Percentiles rank a stretch among this genome's conserved stretches.
These are phyloP conservation scores for Pungitius pungitius DNA, from an alignment of 2,113 vertebrate genomes.

Conservation along the genomic window DNA sequence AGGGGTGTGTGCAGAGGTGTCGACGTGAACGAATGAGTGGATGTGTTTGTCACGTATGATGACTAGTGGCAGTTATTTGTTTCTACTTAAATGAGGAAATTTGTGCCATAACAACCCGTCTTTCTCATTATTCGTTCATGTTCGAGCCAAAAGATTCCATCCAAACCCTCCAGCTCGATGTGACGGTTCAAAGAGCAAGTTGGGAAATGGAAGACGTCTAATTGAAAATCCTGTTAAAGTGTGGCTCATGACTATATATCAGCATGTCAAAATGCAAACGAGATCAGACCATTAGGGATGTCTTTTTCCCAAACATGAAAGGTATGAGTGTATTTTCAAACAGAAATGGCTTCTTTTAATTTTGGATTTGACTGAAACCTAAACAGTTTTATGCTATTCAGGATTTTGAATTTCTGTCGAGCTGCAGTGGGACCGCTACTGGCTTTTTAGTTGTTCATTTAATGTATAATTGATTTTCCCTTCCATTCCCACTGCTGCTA, in stretches of 20 bases:
- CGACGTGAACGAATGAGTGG: neutral
- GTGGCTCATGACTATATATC: constrained; percentile 15
- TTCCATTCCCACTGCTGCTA: constrained; percentile 10
- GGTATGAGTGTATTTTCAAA: constrained; percentile 41
- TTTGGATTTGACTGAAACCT: constrained; percentile 15
- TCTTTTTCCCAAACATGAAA: constrained; percentile 31
- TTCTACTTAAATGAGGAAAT: constrained; percentile 53
- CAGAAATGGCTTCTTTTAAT: constrained; percentile 37
- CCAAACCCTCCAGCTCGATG: neutral
- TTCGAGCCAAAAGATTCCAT: neutral
- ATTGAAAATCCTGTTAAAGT: constrained; percentile 24
- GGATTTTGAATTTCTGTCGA: constrained; percentile 10
- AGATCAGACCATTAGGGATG: constrained; percentile 4
- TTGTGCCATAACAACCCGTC: constrained; percentile 32
- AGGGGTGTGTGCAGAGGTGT: constrained; percentile 6
- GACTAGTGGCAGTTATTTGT: constrained; percentile 61
- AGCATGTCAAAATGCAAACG: constrained; percentile 20
- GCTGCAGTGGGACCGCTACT: neutral
- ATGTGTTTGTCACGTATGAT: constrained; percentile 24
- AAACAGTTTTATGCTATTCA: constrained; percentile 18
- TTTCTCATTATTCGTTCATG: constrained; percentile 31
- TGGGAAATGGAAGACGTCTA: constrained; percentile 17
- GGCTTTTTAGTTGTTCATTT: constrained; percentile 18
- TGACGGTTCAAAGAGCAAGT: constrained; percentile 16
- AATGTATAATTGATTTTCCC: neutral